Base-by-base conservation (phyloP, 2,113 vertebrate species). In the Hassar affinis region DNA sequence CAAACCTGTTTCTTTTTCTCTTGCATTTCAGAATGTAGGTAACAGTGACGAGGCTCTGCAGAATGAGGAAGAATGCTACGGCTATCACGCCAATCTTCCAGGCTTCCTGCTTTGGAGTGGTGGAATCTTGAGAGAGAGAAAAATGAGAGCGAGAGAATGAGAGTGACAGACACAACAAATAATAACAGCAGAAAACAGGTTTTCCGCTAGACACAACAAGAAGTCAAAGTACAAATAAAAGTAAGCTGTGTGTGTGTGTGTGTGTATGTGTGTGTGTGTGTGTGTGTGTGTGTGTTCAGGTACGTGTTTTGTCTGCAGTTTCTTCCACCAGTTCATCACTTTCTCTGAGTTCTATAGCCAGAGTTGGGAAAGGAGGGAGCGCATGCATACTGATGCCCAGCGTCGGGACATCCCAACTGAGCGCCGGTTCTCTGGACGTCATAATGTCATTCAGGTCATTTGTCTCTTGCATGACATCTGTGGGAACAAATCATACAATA, bases 11-110 rank as follows among this genome's bases (percentile, higher is more conserved):
- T 59, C 66, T 62, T 86, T 87, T 91, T 83, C 88, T 89, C 33
- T 71, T 87, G 88, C 90, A 89, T 88, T 93, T 94, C 49, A 93
- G 30, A 30, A 93, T 79, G 85, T 94, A 94, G 85, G 92, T 76
- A 76, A 90, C 72, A 68, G 93, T 92, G 64, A 92, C 85, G 12
- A 87, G 9, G 0, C 91, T 93, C 87, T 94, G 92, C 87, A 94
- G 83, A 80, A 92, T 82, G 59, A 95, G 85, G 61, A 94, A 87
- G 62, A 88, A 91, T 51, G 91, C 91, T 85, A 91, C 87, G 45
- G 86, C 90, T 86, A 92, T 92, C 54, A 89, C 90, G 17, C 92
- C 92, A 27, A 91, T 94, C 89, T 93, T 93, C 94, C 94, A 95
- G n/a, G 90, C 82, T 76, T 94, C 90, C 66, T 92, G 87, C 56